Base-by-base conservation (phyloP, 2,113 vertebrate species). In the Pseudopipra pipra region DNA sequence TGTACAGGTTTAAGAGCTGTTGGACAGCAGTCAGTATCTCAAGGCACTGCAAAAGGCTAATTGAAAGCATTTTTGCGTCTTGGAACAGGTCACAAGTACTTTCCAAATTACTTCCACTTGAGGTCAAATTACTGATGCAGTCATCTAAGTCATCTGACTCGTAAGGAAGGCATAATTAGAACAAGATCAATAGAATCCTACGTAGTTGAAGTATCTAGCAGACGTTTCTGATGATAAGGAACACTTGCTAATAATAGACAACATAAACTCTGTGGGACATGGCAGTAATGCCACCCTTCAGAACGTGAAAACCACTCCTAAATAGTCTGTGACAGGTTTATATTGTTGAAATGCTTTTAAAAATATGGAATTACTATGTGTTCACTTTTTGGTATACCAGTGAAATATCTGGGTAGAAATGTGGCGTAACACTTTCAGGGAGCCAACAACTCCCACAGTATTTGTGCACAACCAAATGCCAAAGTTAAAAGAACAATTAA, bases 61-160 rank as follows among this genome's bases (percentile, higher is more conserved):
- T 85, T 91, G 72, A 89, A 97, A 88, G 16, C 56, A 66, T 85
- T 91, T 79, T 74, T 92, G 54, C 27, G 24, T 75, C 73, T 89
- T 90, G 73, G 62, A 92, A 74, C 13, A 25, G 4, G 55, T 90
- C 70, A 78, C 39, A 90, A 83, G 46, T 83, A 96, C 94, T 95
- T 96, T 97, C 39, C 78, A 93, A 67, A 93, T 97, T 92, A 67
- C 59, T 97, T 97, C 67, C 76, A 87, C 14, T 59, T 93, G 93
- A 91, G 80, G 94, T 96, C 89, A 97, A 81, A 85, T 92, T 96
- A 96, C 94, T 93, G 94, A 90, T 86, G 61, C 56, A 76, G 58
- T 84, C 39, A 13, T 85, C 51, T 94, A 93, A 97, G 43, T 94
- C 81, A 96, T 56, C 66, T 93, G 72, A 52, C 44, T 87, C 85